Evolutionary conservation across 2,888 invertebrate genomes (phyloP), one percentile per base, ranked within the genome.

Genomic region (Drosophila mimetica): DNA sequence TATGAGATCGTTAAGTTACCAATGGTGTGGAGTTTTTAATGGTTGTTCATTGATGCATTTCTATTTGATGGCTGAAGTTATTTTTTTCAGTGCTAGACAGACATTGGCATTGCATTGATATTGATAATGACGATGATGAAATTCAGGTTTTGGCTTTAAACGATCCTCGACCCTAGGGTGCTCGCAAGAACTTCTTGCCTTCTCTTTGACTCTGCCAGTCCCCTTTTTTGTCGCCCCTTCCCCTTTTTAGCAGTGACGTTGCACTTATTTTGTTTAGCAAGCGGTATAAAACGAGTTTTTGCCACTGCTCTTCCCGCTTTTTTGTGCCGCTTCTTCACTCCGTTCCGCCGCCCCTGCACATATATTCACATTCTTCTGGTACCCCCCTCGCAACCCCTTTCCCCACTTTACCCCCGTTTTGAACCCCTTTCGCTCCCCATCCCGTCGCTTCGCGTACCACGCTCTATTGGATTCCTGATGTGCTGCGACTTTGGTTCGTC

Each of bases 381-480:
- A 25, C 34, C 28, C 16, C 37, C 34, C 53, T 25, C 28, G 34
- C 5, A 30, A 42, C 30, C 46, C 37, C 58, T 3, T 37, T 14
- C 18, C 41, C 55, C 34, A 8, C 11, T 5, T 9, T 11, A 8
- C 30, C 57, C 37, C 39, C 47, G n/a, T 25, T 9, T 48, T 8
- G 6, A n/a, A 5, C 28, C 34, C 46, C 30, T 28, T 28, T n/a
- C 13, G 30, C 7, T 20, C n/a, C 53, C 39, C 39, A n/a, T n/a
- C n/a, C n/a, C n/a, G n/a, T n/a, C n/a, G 66, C 71, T 50, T 28
- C 55, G 25, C 37, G n/a, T 28, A 18, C 37, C 50, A 84, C 82
- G 82, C 78, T 83, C 84, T 84, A 83, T 84, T 82, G 79, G 80
- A 66, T 71, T 71, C 69, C 59, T 66, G 79, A 79, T 78, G 78